phyloP scores from a whole-genome alignment of 2,797 vertebrate species.

The Natrix natrix region DNA sequence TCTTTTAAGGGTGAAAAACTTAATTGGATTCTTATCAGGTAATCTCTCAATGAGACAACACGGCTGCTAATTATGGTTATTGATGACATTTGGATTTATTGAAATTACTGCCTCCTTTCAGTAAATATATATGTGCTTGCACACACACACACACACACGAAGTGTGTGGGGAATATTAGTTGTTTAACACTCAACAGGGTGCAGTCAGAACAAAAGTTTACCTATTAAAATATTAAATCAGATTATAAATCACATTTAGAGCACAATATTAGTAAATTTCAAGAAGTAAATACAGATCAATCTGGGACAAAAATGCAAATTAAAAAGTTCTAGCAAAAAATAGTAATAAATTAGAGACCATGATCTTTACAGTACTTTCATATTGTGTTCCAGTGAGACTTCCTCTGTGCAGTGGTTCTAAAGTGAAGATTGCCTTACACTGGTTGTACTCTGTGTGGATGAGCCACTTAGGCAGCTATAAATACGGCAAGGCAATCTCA shows the following conservation, averaged over 20 bases:
- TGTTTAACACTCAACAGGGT: conserved; percentile 63
- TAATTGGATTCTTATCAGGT: conserved; percentile 74
- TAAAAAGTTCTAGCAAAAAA: not conserved
- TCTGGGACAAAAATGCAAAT: conserved; percentile 47
- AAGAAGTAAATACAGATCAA: conserved; percentile 62
- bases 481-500: not conserved
- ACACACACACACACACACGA: not conserved
- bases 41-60: conserved; percentile 53
- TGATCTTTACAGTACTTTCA: not conserved
- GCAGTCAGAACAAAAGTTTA: conserved; percentile 17
- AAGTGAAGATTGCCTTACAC: not conserved
- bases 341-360: not conserved
- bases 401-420: not conserved
- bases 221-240: conserved; percentile 59
- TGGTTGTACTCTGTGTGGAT: not conserved
- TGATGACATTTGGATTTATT: conserved; percentile 58
- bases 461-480: not conserved
- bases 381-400: not conserved
- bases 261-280: conserved; percentile 48
- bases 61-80: conserved; percentile 64
- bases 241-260: conserved; percentile 56
- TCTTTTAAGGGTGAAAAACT: conserved; percentile 45
- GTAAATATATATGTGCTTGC: not conserved
- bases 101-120: conserved; percentile 52
- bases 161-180: conserved; percentile 35